Percentiles rank a stretch among this genome's conserved stretches.
Conservation (phyloP, 2,113 vertebrate genomes). For the human (Homo sapiens) region DNA sequence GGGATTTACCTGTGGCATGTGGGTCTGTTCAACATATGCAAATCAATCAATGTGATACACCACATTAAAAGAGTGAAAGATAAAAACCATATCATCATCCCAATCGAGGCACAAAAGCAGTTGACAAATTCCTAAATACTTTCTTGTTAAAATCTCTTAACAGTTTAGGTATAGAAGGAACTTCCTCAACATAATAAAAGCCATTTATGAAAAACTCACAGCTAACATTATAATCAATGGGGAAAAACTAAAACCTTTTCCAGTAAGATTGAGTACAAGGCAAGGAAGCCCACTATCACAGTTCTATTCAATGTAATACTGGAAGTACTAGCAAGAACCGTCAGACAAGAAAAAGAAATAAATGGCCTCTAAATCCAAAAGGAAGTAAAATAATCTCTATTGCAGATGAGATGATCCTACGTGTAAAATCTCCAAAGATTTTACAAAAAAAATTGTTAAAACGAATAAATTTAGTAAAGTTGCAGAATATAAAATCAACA, state of each 20-base stretch:
- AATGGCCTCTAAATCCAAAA: not conserved
- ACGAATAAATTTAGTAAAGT: not conserved
- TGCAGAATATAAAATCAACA: not conserved
- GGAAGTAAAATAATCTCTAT: not conserved
- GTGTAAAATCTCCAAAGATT: not conserved
- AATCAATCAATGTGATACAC: not conserved
- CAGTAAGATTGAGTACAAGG: not conserved
- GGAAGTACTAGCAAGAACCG: not conserved
- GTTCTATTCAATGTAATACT: not conserved
- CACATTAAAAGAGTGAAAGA: not conserved
- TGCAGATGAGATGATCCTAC: not conserved
- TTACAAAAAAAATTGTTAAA: not conserved
- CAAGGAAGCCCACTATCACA: not conserved
- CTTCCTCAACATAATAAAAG: not conserved
- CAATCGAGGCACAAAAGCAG: not conserved
- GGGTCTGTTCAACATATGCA: not conserved
- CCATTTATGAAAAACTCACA: not conserved
- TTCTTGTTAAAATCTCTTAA: not conserved
- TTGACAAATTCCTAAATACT: not conserved
- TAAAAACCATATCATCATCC: not conserved
- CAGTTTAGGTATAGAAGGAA: not conserved
- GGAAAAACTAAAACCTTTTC: not conserved
- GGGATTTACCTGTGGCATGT: not conserved
- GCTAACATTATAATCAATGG: not conserved
- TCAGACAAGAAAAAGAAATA: not conserved